phyloP scores from a whole-genome alignment of 2,113 vertebrate genomes.

The Callipepla squamata region DNA sequence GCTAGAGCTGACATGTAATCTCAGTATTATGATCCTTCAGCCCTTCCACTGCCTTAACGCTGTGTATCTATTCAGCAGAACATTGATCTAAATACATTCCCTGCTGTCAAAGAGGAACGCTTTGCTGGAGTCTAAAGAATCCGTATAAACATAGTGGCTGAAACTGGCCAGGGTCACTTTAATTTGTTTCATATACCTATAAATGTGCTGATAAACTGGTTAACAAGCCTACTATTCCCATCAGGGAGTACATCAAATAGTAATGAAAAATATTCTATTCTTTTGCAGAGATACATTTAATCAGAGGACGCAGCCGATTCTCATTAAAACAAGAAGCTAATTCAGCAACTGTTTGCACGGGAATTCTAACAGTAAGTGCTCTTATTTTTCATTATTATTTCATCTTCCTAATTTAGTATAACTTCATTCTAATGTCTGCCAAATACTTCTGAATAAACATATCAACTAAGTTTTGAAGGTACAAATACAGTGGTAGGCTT shows the following conservation, averaged over 20 bases:
- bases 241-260: not conserved
- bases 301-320: no score
- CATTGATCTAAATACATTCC: not conserved
- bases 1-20: not conserved
- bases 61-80: not conserved
- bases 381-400: no score
- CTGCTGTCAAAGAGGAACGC: not conserved
- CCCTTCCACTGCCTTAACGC: not conserved
- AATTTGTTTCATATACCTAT: not conserved
- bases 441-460: not conserved
- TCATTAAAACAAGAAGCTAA: no score
- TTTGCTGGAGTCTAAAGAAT: not conserved
- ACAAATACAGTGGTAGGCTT: not conserved
- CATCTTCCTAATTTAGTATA: no score
- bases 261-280: not conserved
- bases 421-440: no score
- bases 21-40: not conserved
- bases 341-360: no score
- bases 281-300: not conserved
- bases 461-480: not conserved
- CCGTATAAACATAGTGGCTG: not conserved
- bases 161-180: not conserved
- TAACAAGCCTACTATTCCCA: not conserved
- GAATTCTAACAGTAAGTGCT: no score
- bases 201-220: not conserved